A percentile compares a stretch with the other conserved stretches of the same genome.
phyloP scores from a whole-genome alignment of 2,113 vertebrate species.

The Campylomormyrus tamandua region DNA sequence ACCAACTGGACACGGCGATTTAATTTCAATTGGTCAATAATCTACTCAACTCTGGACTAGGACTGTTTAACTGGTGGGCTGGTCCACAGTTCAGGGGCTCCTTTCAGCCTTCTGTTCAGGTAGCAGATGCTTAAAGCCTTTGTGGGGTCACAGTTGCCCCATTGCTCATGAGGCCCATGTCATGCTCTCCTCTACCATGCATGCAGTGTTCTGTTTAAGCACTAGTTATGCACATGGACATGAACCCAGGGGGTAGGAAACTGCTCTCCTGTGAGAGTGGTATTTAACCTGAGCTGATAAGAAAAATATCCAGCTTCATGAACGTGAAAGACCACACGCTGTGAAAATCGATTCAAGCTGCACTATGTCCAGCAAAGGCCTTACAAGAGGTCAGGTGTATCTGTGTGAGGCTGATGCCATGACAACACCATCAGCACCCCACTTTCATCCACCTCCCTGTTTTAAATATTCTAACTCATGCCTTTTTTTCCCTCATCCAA shows the following conservation, averaged over 20 bases:
- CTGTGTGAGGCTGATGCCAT: constrained; percentile 4
- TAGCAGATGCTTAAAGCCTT: not conserved
- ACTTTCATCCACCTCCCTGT: not conserved
- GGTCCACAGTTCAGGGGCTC: not conserved
- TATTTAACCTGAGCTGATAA: not conserved
- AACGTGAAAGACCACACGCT: not conserved
- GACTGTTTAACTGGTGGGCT: not conserved
- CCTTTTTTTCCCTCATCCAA: not conserved
- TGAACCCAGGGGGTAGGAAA: not conserved
- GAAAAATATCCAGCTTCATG: not conserved
- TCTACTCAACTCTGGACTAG: not conserved
- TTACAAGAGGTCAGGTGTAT: not conserved
- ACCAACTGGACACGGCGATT: not conserved
- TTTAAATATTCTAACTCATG: not conserved
- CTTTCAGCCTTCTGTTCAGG: not conserved
- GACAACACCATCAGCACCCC: not conserved
- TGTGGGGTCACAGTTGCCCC: not conserved
- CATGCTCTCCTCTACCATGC: not conserved
- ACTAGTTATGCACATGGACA: not conserved
- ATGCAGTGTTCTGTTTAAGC: not conserved
- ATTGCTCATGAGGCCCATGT: not conserved
- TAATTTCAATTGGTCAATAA: not conserved
- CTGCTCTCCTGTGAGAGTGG: not conserved
- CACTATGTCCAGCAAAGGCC: not conserved
- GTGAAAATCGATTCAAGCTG: not conserved